phyloP scores from a whole-genome alignment of 2,797 vertebrate species.

The Scolopax bukidnonensis region DNA sequence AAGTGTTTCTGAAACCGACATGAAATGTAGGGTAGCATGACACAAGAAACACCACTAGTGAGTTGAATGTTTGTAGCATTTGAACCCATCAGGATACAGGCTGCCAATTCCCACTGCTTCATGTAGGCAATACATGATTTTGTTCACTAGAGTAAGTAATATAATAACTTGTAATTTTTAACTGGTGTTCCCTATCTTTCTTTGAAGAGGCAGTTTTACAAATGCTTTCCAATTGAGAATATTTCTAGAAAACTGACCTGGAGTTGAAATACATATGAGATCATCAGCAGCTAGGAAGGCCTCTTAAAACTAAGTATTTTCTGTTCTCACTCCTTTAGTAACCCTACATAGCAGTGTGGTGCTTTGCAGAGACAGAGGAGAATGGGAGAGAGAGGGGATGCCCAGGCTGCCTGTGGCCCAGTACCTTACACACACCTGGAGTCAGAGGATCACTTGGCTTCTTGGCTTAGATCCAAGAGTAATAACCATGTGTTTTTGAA shows the following conservation, averaged over 20 bases:
- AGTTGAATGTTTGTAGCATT: not conserved
- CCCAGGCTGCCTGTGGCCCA: rapidly evolving
- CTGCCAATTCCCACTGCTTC: not conserved
- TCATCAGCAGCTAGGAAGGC: not conserved
- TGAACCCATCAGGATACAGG: not conserved
- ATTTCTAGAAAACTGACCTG: not conserved
- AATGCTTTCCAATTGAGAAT: not conserved
- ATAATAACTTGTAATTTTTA: not conserved
- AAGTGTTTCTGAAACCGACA: not conserved
- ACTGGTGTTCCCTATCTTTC: not conserved
- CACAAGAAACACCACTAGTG: not conserved
- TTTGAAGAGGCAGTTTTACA: not conserved
- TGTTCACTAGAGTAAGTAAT: not conserved
- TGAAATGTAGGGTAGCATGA: not conserved
- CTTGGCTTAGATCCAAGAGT: not conserved
- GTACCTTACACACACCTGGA: not conserved
- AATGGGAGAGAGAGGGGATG: not conserved
- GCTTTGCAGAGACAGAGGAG: not conserved
- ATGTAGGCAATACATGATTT: not conserved
- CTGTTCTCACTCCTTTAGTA: not conserved
- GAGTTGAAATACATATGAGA: not conserved
- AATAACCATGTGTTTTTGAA: not conserved
- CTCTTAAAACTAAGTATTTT: not conserved
- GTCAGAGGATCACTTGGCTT: not conserved
- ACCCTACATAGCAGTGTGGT: not conserved